Base-by-base conservation (phyloP, 2,888 invertebrate species). In the Chaitophorus viminalis region DNA sequence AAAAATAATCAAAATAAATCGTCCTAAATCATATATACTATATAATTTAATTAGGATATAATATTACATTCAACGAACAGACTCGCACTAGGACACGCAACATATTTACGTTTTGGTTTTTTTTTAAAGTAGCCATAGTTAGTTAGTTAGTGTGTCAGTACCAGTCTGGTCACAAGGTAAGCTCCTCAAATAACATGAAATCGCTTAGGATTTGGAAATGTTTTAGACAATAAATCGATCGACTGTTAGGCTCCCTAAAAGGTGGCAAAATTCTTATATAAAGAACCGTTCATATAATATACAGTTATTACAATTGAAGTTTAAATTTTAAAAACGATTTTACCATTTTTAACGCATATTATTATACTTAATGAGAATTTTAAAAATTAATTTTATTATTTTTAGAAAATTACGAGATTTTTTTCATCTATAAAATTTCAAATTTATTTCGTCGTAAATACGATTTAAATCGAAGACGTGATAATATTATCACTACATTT, bases 111-210 rank as follows among this genome's bases (percentile, higher is more conserved):
- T 82, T 70, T 68, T 46, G 46, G 46, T 46, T 60, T 70, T 70
- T 68, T 29, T 70, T 31, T n/a, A n/a, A 14, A 31, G 70, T n/a
- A 21, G 68, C 17, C n/a, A n/a, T n/a, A n/a, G n/a, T n/a, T n/a
- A n/a, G n/a, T n/a, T n/a, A n/a, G 1, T 46, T 68, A 81, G n/a
- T 39, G 14, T 68, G 9, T n/a, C 46, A 75, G 74, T 83, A 83
- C 82, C 74, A 5, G 82, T 83, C 36, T 60, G 0, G 39, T 54
- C 82, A 29, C 52, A 21, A 74, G 36, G 54, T 54, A 29, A 75
- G n/a, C 17, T 25, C 31, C 70, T 46, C 52, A 8, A 3, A 29
- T 17, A 25, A 25, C 60, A 60, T 25, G 21, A 17, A 1, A 60
- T 60, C 25, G 25, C 60, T 60, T 21, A 60, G 60, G 9, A n/a